Percentiles rank a stretch among this genome's conserved stretches.
Evolutionary conservation across 2,888 invertebrate genomes (phyloP).

Genomic region (Perizoma flavofasciatum): DNA sequence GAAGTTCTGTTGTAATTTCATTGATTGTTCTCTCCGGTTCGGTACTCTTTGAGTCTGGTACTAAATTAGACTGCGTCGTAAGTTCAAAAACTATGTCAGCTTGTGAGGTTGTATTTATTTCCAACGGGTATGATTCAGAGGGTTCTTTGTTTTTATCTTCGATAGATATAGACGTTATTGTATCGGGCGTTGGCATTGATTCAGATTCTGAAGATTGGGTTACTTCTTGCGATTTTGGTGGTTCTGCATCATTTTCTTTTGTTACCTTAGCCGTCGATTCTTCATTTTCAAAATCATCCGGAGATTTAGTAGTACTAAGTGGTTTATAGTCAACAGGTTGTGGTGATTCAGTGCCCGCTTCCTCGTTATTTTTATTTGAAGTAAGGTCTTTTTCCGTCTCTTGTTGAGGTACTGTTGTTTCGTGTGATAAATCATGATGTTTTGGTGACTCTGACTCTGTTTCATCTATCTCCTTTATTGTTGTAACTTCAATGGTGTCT

Average conservation of each 20-base stretch:
- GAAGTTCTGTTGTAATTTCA: constrained; percentile 17
- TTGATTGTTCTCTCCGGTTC: constrained; percentile 11
- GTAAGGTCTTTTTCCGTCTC: constrained; percentile 12
- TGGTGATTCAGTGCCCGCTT: constrained; percentile 16
- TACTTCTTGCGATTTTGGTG: constrained; percentile 7
- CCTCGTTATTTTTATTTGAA: constrained; percentile 6
- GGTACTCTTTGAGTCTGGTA: constrained; percentile 20
- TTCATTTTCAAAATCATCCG: constrained; percentile 8
- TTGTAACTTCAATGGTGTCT: constrained; percentile 7
- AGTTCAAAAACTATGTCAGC: constrained; percentile 18
- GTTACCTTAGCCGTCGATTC: constrained; percentile 6
- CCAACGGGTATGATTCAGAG: constrained; percentile 9
- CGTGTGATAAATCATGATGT: constrained; percentile 5
- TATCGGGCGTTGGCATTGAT: constrained; percentile 7
- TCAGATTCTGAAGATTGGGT: constrained; percentile 10
- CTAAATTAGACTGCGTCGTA: constrained; percentile 16
- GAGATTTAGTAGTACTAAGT: constrained; percentile 8
- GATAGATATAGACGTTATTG: constrained; percentile 11
- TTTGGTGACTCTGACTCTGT: constrained; percentile 8
- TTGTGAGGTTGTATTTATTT: constrained; percentile 16
- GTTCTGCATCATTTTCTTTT: constrained; percentile 4
- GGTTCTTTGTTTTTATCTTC: constrained; percentile 11
- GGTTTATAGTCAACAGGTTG: constrained; percentile 5
- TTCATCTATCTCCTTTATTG: constrained; percentile 15
- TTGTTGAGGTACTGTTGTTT: constrained; percentile 9